Conservation (phyloP, 2,113 vertebrate species). For the Maccullochella peelii region DNA sequence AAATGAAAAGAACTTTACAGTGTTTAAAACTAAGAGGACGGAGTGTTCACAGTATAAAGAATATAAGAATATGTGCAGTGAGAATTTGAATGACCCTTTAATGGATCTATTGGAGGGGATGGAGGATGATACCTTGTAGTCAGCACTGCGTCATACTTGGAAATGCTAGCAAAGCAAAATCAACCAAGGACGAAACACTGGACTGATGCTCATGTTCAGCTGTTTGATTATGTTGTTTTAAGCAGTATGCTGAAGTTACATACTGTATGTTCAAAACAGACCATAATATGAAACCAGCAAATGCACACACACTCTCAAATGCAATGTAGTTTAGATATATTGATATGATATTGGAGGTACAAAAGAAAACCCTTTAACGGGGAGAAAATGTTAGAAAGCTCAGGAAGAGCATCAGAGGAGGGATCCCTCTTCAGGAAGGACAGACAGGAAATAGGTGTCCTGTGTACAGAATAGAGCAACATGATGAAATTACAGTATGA, state of each 20-base stretch:
- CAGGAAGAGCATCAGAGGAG: too few relatives aligned
- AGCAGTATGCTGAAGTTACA: neutral
- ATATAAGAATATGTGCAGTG: too few relatives aligned
- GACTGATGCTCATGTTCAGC: neutral
- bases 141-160: neutral
- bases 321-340: neutral
- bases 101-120: neutral
- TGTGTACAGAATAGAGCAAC: too few relatives aligned
- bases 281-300: neutral
- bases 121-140: neutral
- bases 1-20: too few relatives aligned
- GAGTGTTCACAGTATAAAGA: too few relatives aligned
- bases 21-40: too few relatives aligned
- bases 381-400: too few relatives aligned
- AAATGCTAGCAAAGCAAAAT: slow-evolving; percentile 3
- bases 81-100: neutral
- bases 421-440: too few relatives aligned
- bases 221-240: neutral
- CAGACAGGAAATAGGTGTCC: too few relatives aligned
- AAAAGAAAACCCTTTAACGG: too few relatives aligned
- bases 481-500: too few relatives aligned
- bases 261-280: neutral
- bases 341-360: neutral
- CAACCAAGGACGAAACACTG: neutral
- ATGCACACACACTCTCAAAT: neutral